Evolutionary conservation across 1,140 invertebrate species (phyloP).

Genomic region (Drosophila athabasca): DNA sequence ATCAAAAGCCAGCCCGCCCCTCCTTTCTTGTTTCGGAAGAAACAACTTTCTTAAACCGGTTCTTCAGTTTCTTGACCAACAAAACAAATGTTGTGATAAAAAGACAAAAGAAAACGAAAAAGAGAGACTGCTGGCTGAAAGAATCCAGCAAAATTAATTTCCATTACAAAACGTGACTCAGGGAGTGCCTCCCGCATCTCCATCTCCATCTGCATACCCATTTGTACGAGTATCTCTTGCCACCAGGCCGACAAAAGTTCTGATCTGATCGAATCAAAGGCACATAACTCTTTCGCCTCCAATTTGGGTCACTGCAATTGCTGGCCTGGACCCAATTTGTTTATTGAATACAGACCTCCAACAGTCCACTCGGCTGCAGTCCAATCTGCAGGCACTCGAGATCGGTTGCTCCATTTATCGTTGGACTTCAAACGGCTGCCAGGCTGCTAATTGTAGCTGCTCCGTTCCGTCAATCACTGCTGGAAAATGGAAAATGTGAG

Average conservation of each 20-base stretch:
- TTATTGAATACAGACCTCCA: conserved; percentile 57
- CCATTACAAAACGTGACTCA: conserved; percentile 19
- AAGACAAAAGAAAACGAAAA: conserved; percentile 9
- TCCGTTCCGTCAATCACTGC: conserved; percentile 51
- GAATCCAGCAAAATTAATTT: too few species aligned
- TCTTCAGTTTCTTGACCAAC: conserved; percentile 43
- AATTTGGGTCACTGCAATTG: conserved; percentile 68
- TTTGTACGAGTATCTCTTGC: conserved; percentile 1
- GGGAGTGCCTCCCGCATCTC: conserved; percentile 14
- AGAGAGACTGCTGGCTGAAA: too few species aligned
- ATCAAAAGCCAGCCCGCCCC: too few species aligned
- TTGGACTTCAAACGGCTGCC: conserved; percentile 42
- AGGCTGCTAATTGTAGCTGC: conserved; percentile 48
- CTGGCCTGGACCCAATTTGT: conserved; percentile 60
- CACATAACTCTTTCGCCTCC: conserved; percentile 31
- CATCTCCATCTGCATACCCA: background rate
- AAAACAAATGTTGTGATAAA: conserved; percentile 24
- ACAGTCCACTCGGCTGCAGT: background rate
- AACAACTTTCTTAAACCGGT: conserved; percentile 76
- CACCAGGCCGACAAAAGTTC: too few species aligned
- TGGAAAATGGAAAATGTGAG: conserved; percentile 2
- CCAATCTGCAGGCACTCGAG: conserved; percentile 25
- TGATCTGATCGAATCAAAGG: conserved; percentile 39
- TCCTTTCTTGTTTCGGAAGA: conserved; percentile 8
- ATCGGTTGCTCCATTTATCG: conserved; percentile 62